phyloP scores from a whole-genome alignment of 2,113 vertebrate genomes.

The Macrotis lagotis region DNA sequence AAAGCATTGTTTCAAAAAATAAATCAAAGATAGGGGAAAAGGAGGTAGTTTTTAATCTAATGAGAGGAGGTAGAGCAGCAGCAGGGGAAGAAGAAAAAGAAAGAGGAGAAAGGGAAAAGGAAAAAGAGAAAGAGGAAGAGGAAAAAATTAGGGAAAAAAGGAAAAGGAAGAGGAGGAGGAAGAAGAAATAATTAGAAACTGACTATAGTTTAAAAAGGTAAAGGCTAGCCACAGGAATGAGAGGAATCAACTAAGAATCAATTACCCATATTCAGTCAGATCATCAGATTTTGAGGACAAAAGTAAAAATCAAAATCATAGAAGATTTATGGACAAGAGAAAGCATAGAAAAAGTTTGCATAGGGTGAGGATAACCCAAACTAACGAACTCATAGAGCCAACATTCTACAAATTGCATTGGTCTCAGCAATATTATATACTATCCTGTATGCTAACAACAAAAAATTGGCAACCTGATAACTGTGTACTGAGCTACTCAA shows the following conservation, averaged over 20 bases:
- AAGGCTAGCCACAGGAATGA: not conserved
- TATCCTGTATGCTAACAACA: no score
- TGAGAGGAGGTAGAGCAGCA: not conserved
- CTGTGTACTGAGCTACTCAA: no score
- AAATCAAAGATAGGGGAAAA: not conserved
- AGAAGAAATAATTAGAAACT: not conserved
- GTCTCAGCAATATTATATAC: not conserved
- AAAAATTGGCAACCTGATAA: no score
- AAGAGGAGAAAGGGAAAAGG: not conserved
- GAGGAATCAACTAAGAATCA: not conserved
- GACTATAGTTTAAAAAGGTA: not conserved
- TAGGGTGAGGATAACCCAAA: not conserved
- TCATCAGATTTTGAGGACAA: not conserved
- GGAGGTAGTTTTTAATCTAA: not conserved
- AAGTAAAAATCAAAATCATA: not conserved
- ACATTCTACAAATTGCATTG: not conserved
- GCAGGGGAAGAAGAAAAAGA: not conserved
- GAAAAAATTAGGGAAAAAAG: slow-evolving; percentile 27
- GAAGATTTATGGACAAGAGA: not conserved
- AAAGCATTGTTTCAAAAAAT: not conserved
- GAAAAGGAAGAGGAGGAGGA: not conserved
- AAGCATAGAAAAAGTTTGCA: not conserved
- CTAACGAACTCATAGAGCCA: not conserved
- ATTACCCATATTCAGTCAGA: not conserved
- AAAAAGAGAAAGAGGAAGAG: not conserved